A percentile compares a stretch with the other conserved stretches of the same genome.
Evolutionary conservation across 92 coral and sea anemone species (phyloP).

Genomic region (Parazoanthus darwini): DNA sequence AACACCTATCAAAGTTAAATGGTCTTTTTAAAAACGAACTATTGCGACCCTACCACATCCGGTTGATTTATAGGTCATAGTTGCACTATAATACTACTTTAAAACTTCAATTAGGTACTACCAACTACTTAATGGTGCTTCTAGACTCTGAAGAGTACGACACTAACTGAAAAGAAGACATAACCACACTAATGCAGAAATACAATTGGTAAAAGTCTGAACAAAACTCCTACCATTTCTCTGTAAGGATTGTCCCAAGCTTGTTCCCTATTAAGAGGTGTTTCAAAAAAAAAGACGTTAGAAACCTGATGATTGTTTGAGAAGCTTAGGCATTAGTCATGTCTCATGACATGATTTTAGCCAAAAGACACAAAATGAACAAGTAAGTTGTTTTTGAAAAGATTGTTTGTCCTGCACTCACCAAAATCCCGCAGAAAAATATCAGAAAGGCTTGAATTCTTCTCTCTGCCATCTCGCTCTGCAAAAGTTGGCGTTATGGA

Average conservation of each 20-base stretch:
- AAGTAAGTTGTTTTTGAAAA: not conserved
- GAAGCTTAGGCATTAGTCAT: not conserved
- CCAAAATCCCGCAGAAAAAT: not conserved
- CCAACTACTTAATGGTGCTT: too few species aligned
- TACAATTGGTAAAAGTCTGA: not conserved
- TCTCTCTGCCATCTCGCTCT: not conserved
- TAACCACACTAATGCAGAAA: not conserved
- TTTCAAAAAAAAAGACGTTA: not conserved
- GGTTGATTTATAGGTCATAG: too few species aligned
- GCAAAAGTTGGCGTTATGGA: not conserved
- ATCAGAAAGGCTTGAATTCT: not conserved
- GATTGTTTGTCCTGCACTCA: not conserved
- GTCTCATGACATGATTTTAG: not conserved
- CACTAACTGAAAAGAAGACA: not conserved
- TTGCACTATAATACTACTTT: too few species aligned
- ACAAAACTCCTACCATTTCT: conserved; percentile 14
- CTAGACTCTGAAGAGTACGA: not conserved
- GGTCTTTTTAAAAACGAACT: not conserved
- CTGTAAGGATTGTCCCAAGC: not conserved
- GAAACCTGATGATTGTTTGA: not conserved
- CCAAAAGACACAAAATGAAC: not conserved
- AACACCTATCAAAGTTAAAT: too few species aligned
- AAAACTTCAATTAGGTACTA: not conserved
- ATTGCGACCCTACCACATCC: too few species aligned
- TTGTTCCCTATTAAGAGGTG: conserved; percentile 16